These are phyloP conservation scores for Melieria crassipennis DNA, from an alignment of 2,888 invertebrate genomes.

Conservation along the genomic window DNA sequence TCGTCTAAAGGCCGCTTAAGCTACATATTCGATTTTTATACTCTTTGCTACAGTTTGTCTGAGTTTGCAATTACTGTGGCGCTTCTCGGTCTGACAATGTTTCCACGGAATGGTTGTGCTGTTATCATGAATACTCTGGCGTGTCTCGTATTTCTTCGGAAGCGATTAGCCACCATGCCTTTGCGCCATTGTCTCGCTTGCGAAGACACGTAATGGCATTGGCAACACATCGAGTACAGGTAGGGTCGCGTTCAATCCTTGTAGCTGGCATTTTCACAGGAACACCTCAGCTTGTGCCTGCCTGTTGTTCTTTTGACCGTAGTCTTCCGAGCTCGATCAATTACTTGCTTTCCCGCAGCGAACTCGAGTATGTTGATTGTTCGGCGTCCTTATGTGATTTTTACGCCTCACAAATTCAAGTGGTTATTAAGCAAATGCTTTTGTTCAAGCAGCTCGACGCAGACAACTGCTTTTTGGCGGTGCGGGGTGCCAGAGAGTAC, in stretches of 20 bases:
- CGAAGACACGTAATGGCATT: too few relatives aligned
- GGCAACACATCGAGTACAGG: too few relatives aligned
- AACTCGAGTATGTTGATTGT: conserved; percentile 52
- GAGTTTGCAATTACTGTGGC: conserved; percentile 36
- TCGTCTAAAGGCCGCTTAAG: too few relatives aligned
- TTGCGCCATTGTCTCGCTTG: not conserved
- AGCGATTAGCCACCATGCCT: conserved; percentile 13
- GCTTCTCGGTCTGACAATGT: conserved; percentile 43
- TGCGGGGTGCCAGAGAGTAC: not conserved
- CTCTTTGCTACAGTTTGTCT: too few relatives aligned
- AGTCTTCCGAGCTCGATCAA: conserved; percentile 27
- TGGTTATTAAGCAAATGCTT: conserved; percentile 53
- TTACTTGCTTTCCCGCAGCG: conserved; percentile 46
- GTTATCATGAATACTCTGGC: too few relatives aligned
- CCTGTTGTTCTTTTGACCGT: not conserved
- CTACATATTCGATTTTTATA: too few relatives aligned
- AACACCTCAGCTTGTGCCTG: not conserved
- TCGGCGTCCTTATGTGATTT: conserved; percentile 48
- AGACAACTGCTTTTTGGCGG: conserved; percentile 23
- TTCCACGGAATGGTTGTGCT: conserved; percentile 30
- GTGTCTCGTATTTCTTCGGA: not conserved
- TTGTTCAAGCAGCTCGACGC: conserved; percentile 32
- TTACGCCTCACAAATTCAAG: conserved; percentile 52
- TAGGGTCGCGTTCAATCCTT: not conserved
- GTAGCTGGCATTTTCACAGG: conserved; percentile 3